Base-by-base conservation (phyloP, 2,888 invertebrate genomes). In the Leuctra nigra region DNA sequence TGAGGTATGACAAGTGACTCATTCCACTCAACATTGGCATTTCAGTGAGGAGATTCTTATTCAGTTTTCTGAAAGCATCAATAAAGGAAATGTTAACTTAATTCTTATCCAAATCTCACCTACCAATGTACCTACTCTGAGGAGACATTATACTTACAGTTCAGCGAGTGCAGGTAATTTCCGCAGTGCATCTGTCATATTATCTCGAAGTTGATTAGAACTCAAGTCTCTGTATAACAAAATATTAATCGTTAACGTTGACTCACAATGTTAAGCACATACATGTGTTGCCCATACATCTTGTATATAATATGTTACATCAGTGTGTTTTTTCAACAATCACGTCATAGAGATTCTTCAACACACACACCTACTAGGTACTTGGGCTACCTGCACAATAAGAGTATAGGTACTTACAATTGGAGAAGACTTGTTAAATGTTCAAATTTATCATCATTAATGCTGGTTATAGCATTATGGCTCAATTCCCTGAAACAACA, bases 31-130 rank as follows among this genome's bases (percentile, higher is more conserved):
- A 66, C 16, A 66, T 63, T 25, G 83, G 83, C 66, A 83, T 76
- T 63, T 72, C 72, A 57, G 72, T 73, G 61, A 83, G 72, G 52
- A 72, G 69, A 66, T 82, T 83, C 66, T 78, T 77, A 64, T 80
- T 78, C 60, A 83, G 72, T 68, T 77, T 78, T 61, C 75, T 75
- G 67, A 35, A 70, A 63, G 54, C 33, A 23, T n/a, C n/a, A n/a
- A n/a, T n/a, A n/a, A n/a, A n/a, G n/a, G n/a, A n/a, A n/a, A n/a
- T n/a, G n/a, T n/a, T n/a, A n/a, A n/a, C n/a, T n/a, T n/a, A n/a
- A n/a, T n/a, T n/a, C n/a, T n/a, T n/a, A n/a, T n/a, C n/a, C n/a
- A n/a, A n/a, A n/a, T n/a, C n/a, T n/a, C n/a, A n/a, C n/a, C n/a
- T 29, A 29, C 4, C 16, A 36, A 36, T 36, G 36, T 14, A 36